Percentiles rank a stretch among this genome's conserved stretches.
Evolutionary conservation across 2,888 invertebrate species (phyloP).

Genomic region (Eupithecia tripunctaria): DNA sequence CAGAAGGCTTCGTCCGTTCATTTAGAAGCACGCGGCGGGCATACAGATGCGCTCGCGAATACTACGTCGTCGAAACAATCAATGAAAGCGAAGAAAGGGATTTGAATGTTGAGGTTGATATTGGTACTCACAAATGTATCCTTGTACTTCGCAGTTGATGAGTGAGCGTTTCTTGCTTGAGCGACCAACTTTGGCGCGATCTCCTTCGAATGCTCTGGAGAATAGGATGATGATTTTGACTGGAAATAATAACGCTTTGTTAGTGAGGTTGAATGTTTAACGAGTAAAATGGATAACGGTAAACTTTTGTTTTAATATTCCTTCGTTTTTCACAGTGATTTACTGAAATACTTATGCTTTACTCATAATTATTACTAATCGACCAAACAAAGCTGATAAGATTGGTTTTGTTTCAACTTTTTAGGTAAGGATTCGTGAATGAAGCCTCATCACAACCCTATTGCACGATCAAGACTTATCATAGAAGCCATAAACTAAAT

Average conservation of each 20-base stretch:
- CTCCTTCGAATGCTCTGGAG: conserved; percentile 57
- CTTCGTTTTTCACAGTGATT: neutral
- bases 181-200: conserved; percentile 56
- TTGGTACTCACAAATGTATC: conserved; percentile 72
- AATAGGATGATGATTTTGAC: conserved; percentile 60
- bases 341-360: neutral
- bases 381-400: conserved; percentile 1
- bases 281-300: neutral
- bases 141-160: conserved; percentile 64
- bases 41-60: conserved; percentile 75
- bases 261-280: neutral
- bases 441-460: neutral
- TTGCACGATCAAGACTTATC: neutral
- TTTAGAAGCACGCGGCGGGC: conserved; percentile 80
- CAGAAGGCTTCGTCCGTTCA: conserved; percentile 79
- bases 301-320: neutral
- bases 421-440: neutral
- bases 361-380: neutral
- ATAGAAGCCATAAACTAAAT: conserved; percentile 3
- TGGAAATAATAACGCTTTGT: conserved; percentile 55
- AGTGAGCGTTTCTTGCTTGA: conserved; percentile 64
- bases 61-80: conserved; percentile 59
- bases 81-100: conserved; percentile 73
- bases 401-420: neutral
- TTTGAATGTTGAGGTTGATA: conserved; percentile 39